Percentiles rank a stretch among this genome's conserved stretches.
Conservation (phyloP, 2,888 invertebrate genomes). For the Limenitis camilla region DNA sequence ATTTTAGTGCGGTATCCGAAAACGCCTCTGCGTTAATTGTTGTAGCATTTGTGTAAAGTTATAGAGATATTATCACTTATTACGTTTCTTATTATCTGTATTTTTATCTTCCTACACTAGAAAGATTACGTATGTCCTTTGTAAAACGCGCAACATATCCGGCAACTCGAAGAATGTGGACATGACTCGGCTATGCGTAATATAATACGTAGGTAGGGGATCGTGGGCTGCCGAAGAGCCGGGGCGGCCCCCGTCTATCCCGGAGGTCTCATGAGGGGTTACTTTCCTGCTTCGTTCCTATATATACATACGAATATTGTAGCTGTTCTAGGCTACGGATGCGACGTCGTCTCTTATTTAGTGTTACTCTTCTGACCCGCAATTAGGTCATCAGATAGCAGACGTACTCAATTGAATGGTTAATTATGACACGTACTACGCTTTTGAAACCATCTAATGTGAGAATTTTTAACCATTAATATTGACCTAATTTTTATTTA, state of each 20-base stretch:
- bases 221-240: slow-evolving; percentile 31
- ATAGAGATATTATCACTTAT: not conserved
- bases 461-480: not conserved
- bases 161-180: slow-evolving; percentile 5
- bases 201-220: slow-evolving; percentile 22
- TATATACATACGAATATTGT: slow-evolving; percentile 1
- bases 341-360: slow-evolving; percentile 23
- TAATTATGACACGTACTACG: slow-evolving; percentile 15
- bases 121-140: slow-evolving; percentile 3
- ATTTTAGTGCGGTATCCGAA: too few relatives aligned
- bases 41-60: too few relatives aligned
- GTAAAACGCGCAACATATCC: slow-evolving; percentile 6
- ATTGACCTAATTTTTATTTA: not conserved
- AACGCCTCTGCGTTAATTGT: too few relatives aligned
- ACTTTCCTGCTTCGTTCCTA: slow-evolving; percentile 25
- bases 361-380: slow-evolving; percentile 22
- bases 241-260: slow-evolving; percentile 50
- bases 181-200: slow-evolving; percentile 16
- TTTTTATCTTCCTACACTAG: slow-evolving; percentile 1
- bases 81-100: not conserved
- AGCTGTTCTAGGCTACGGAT: slow-evolving; percentile 20
- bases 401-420: slow-evolving; percentile 21
- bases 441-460: not conserved
- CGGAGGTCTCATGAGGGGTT: slow-evolving; percentile 42
- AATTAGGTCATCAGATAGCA: slow-evolving; percentile 25